Base-by-base conservation (phyloP, 2,888 invertebrate species). In the Athrips mouffetella region DNA sequence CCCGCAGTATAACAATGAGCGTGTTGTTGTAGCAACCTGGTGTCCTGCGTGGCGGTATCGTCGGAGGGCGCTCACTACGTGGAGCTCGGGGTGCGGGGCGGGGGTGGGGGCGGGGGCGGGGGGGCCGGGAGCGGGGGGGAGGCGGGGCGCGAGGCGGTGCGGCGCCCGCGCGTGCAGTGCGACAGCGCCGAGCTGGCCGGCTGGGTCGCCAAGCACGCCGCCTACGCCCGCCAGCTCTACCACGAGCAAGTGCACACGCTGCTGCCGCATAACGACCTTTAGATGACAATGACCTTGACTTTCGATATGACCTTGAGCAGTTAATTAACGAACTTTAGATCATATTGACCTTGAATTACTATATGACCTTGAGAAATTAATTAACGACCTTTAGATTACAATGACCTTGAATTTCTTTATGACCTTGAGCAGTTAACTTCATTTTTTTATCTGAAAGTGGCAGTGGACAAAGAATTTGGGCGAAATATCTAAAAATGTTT, bases 161-260 rank as follows among this genome's bases (percentile, higher is more conserved):
- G 93, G 63, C 89, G 92, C 57, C 95, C 95, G 31, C 91, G 93
- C 74, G 94, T 96, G 58, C 90, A 94, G 66, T 95, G 95, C 75
- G 94, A 94, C 77, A 90, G 90, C 55, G 91, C 90, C 50, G 91
- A 90, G 58, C 90, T 94, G 56, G 94, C 95, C 13, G 89, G 89
- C 55, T 91, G 91, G 85, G 91, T 93, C 57, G 91, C 93, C 20
- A 92, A 94, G 59, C 94, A 96, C 89, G 95, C 98, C 55, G 96
- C 95, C 69, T 95, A 95, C 80, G 97, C 97, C 48, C 94, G 94
- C 76, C 93, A 93, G 67, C 91, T 96, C 71, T 93, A 93, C 81
- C 93, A 94, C 73, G 97, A 97, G 85, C 90, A 92, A 55, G 90
- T 91, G 67, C 93, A 95, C 72, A 96, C 95, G 47, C 88, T 94